Evolutionary conservation across 1,140 invertebrate species (phyloP).

Genomic region (Camponotus pennsylvanicus): DNA sequence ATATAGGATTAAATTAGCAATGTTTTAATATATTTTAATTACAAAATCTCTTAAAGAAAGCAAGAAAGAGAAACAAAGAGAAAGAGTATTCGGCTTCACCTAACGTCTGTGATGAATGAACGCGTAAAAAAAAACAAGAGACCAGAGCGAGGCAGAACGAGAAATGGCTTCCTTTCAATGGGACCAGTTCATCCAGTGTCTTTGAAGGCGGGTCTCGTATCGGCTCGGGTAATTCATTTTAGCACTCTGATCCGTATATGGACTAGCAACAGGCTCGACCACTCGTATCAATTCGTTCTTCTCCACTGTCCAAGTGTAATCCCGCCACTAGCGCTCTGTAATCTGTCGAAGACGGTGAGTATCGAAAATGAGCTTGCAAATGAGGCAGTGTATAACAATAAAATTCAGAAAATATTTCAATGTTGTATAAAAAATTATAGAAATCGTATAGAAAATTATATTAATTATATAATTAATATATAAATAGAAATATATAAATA

Average conservation of each 20-base stretch:
- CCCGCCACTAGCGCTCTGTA: constrained; percentile 42
- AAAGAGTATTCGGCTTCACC: too few species aligned
- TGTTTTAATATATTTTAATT: background rate
- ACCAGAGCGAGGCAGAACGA: constrained; percentile 50
- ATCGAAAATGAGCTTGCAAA: constrained; percentile 25
- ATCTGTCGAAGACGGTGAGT: constrained; percentile 21
- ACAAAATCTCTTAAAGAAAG: constrained; percentile 1
- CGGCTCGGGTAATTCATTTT: constrained; percentile 74
- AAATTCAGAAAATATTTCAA: constrained; percentile 24
- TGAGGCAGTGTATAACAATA: background rate
- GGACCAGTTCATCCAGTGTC: constrained; percentile 72
- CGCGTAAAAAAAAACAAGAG: constrained; percentile 68
- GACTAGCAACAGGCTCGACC: constrained; percentile 64
- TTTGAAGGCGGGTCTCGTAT: constrained; percentile 68
- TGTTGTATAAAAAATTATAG: background rate
- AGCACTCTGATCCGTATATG: constrained; percentile 68
- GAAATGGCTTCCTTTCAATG: constrained; percentile 73
- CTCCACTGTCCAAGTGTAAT: constrained; percentile 41
- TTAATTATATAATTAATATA: background rate
- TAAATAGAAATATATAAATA: too few species aligned
- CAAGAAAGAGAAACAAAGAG: background rate
- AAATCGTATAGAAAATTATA: background rate
- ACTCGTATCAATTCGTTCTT: constrained; percentile 68
- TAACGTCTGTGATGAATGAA: constrained; percentile 78
- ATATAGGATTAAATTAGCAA: background rate